Base-by-base conservation (phyloP, 92 coral and sea anemone genomes). In the Blastomussa wellsi region DNA sequence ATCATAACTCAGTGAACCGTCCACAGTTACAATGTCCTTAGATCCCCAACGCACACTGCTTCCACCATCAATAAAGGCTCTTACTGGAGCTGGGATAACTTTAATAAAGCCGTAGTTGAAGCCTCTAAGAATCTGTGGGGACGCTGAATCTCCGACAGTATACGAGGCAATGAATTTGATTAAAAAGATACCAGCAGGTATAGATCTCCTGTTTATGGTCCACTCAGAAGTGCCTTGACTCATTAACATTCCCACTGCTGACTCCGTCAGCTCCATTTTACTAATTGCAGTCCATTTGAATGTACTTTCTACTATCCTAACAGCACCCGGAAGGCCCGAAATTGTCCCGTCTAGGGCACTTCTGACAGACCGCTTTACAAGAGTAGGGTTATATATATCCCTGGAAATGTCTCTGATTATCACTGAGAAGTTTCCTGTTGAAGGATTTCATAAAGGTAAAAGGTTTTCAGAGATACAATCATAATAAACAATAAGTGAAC, bases 81-180 rank as follows among this genome's bases (percentile, higher is more conserved):
- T 31, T 14, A 68, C 42, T 16, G 74, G 74, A 69, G 26, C 74
- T 16, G 41, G 1, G 0, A 69, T 22, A 6, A 89, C 52, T 36
- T 84, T 74, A 3, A 89, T 72, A 60, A 77, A 89, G 32, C 92
- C 92, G n/a, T 69, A 69, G 44, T 69, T 32, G 1, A 69, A 69
- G 13, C 44, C 12, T 33, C 0, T 36, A 22, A 69, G 47, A 36
- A n/a, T 69, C n/a, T 69, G 47, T 7, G 47, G 41, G 74, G n/a
- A 35, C 13, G 9, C 47, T 47, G 35, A 24, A 76, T 76, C 64
- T 0, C 79, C 64, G 33, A 76, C 35, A 16, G 64, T 42, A 29
- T 28, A 26, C 7, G 79, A 13, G 26, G 79, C 79, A 22, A 24
- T 44, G 22, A 76, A 76, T 52, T 42, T 20, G 64, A 76, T 37